phyloP scores from a whole-genome alignment of 1,140 invertebrate genomes.

The Papilio polytes region DNA sequence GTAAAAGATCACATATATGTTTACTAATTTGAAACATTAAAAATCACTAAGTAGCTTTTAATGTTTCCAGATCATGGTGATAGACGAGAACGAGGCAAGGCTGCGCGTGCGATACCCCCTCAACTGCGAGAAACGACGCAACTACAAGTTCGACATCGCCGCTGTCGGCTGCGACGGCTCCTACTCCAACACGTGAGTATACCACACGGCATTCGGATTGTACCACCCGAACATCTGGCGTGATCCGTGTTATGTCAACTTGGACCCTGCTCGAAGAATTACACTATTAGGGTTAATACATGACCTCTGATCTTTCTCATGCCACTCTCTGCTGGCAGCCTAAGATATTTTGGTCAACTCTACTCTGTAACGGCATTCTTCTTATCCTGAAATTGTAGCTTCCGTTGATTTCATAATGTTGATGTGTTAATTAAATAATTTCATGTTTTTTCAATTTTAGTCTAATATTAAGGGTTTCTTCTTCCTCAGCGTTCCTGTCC shows the following conservation, averaged over 20 bases:
- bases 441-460: no score
- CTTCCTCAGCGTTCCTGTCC: slow-evolving; percentile 92
- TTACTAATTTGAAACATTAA: no score
- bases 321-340: no score
- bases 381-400: no score
- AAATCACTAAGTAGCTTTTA: no score
- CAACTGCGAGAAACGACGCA: slow-evolving; percentile 96
- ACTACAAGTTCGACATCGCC: slow-evolving; percentile 98
- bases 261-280: neutral
- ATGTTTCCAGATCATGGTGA: slow-evolving; percentile 77
- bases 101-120: slow-evolving; percentile 91
- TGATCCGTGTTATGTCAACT: neutral
- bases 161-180: slow-evolving; percentile 95
- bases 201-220: neutral
- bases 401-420: no score
- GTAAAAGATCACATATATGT: no score
- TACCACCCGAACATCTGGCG: no score
- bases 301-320: neutral
- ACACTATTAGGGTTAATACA: neutral
- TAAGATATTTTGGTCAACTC: no score
- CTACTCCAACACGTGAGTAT: slow-evolving; percentile 91
- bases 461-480: neutral
- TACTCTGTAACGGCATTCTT: no score
- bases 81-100: slow-evolving; percentile 81
- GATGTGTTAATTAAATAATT: no score